These are phyloP conservation scores for Scalopus aquaticus DNA, from an alignment of 2,113 vertebrate genomes.

Conservation along the genomic window DNA sequence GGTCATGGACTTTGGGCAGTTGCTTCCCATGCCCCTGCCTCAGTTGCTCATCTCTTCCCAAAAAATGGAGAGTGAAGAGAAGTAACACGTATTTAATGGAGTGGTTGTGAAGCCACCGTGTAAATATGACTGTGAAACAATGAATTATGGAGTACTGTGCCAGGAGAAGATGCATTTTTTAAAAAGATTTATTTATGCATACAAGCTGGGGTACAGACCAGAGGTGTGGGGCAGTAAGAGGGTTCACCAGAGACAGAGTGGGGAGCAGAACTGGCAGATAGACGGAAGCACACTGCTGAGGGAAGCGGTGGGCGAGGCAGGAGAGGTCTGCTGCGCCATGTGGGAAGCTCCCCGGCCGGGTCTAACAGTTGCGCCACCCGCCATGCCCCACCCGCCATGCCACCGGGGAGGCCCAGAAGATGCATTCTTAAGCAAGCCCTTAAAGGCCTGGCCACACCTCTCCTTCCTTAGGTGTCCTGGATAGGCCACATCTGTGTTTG, in stretches of 20 bases:
- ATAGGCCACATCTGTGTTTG: background rate
- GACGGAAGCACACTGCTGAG: too few species aligned
- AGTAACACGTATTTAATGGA: background rate
- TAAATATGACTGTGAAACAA: too few species aligned
- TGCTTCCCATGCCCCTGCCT: background rate
- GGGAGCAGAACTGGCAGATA: too few species aligned
- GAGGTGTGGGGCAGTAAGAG: too few species aligned
- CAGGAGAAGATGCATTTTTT: background rate
- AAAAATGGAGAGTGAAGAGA: background rate
- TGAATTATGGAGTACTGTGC: background rate
- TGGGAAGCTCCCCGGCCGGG: too few species aligned
- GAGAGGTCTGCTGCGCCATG: too few species aligned
- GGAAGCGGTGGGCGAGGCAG: too few species aligned
- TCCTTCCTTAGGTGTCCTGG: background rate
- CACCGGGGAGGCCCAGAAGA: background rate
- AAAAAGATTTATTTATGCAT: background rate
- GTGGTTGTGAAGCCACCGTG: background rate
- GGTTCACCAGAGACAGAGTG: too few species aligned
- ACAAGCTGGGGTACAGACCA: too few species aligned
- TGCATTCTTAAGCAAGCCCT: background rate
- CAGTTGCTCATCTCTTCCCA: conserved; percentile 31
- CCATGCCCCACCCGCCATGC: too few species aligned
- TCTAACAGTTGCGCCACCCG: too few species aligned
- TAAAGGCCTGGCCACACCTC: background rate
- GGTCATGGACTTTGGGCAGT: background rate